Base-by-base conservation (phyloP, 92 coral and sea anemone genomes). In the Desmophyllum pertusum region DNA sequence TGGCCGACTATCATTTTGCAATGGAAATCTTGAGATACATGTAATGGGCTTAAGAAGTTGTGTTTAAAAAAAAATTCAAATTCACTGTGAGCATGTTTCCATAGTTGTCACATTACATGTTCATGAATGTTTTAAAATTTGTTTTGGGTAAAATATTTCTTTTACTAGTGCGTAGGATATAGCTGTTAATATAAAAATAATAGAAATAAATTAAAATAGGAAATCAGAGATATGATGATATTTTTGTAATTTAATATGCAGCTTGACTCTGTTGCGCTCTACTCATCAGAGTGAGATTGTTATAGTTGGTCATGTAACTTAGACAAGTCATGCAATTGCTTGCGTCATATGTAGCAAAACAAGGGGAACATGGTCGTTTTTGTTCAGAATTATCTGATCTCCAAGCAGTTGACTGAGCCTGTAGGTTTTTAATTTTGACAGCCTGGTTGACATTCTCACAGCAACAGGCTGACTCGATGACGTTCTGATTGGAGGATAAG, bases 201-300 rank as follows among this genome's bases (percentile, higher is more conserved):
- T 15, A 15, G 40, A 0, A 70, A 70, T 6, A 70, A 70, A 18
- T 39, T 70, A n/a, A 41, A 38, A 38, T 5, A 25, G 75, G 10
- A 40, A 40, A 70, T 23, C 45, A 40, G 43, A 39, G 29, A 70
- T 25, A 29, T 66, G 70, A n/a, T 6, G 21, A 59, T 70, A 70
- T 70, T 70, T 70, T 70, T 70, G 75, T 70, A 70, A 38, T 39
- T 10, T 70, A 27, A n/a, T 30, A 45, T 45, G 55, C 10, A 73
- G 38, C 36, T 41, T 19, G 33, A 17, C 42, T 74, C 36, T 21
- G 74, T 39, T 17, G 37, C 71, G 15, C 65, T 21, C 21, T 48
- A 48, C 19, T 48, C 19, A 13, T 48, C 53, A 48, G 19, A 48
- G 0, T n/a, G 30, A 57, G n/a, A n/a, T 23, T 23, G 10, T 8